phyloP scores from a whole-genome alignment of 2,797 vertebrate species.

The Mus minutoides region DNA sequence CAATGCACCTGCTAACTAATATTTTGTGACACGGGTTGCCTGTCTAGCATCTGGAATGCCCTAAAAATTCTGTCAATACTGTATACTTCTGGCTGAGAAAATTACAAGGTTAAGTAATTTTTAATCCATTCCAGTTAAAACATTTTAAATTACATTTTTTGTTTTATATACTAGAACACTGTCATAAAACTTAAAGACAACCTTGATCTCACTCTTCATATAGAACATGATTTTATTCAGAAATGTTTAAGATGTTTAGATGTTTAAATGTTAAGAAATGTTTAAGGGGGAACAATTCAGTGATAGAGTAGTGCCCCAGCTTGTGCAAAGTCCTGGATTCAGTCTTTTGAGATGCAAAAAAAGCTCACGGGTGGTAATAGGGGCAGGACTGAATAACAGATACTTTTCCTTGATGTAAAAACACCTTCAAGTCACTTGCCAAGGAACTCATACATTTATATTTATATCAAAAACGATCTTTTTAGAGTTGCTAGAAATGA shows the following conservation, averaged over 20 bases:
- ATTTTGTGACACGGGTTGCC: slow-evolving; percentile 52
- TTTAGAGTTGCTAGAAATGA: background rate
- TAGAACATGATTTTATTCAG: slow-evolving; percentile 31
- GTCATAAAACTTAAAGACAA: background rate
- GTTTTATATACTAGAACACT: background rate
- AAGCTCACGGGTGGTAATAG: background rate
- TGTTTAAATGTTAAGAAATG: too few relatives aligned
- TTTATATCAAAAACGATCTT: slow-evolving; percentile 31
- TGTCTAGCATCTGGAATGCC: slow-evolving; percentile 49
- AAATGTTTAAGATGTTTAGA: slow-evolving; percentile 16
- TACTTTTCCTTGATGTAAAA: background rate
- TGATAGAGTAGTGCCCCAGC: background rate
- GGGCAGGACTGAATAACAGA: background rate
- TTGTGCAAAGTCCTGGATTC: background rate
- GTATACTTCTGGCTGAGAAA: slow-evolving; percentile 1
- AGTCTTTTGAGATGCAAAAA: background rate
- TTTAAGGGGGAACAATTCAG: background rate
- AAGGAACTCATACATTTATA: background rate
- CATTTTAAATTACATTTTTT: background rate
- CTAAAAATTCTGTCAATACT: slow-evolving; percentile 62
- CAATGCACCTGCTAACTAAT: slow-evolving; percentile 71
- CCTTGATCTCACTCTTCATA: slow-evolving; percentile 5
- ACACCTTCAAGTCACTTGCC: background rate
- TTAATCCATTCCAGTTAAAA: slow-evolving; percentile 29
- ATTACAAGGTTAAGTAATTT: slow-evolving; percentile 40